Base-by-base conservation (phyloP, 2,888 invertebrate species). In the Alsophila aescularia region DNA sequence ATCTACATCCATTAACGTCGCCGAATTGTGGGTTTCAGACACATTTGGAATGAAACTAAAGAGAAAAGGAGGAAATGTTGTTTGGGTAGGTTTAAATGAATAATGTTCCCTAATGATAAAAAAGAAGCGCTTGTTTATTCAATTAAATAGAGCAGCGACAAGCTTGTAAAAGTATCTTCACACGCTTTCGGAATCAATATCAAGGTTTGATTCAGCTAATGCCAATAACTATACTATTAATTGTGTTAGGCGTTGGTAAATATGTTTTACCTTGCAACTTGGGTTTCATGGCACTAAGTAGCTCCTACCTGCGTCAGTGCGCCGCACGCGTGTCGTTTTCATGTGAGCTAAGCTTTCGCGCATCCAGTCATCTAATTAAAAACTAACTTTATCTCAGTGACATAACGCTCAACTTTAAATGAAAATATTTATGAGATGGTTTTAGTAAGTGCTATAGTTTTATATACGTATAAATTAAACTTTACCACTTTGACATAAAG, bases 31-130 rank as follows among this genome's bases (percentile, higher is more conserved):
- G 55, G 31, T 52, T 59, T 45, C 47, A 44, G 48, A 39, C 45
- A 45, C 58, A 63, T 64, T 60, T 50, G 53, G 60, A 63, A 58
- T 49, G 52, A 54, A 55, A 52, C 51, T 60, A 56, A 29, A 50
- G 61, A 52, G 42, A 58, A 57, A 58, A 48, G 29, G 35, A 37
- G 31, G n/a, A 36, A 40, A 50, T 32, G 29, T 27, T 40, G 15
- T 41, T 47, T 12, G 16, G 7, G 18, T 14, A 15, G 37, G 15
- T 31, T 54, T 55, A 21, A 41, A 34, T 54, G 40, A 49, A 37
- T 43, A 34, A 49, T 49, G 42, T 4, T 29, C 13, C 31, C 16
- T n/a, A 35, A 36, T 24, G n/a, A 14, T 9, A 21, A 4, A 10
- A 10, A 10, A 36, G 37, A 31, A 9, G 8, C 24, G 24, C 24